A percentile compares a stretch with the other conserved stretches of the same genome.
Conservation (phyloP, 53 echinoderm and acorn worm species). For the Luidia sarsii region DNA sequence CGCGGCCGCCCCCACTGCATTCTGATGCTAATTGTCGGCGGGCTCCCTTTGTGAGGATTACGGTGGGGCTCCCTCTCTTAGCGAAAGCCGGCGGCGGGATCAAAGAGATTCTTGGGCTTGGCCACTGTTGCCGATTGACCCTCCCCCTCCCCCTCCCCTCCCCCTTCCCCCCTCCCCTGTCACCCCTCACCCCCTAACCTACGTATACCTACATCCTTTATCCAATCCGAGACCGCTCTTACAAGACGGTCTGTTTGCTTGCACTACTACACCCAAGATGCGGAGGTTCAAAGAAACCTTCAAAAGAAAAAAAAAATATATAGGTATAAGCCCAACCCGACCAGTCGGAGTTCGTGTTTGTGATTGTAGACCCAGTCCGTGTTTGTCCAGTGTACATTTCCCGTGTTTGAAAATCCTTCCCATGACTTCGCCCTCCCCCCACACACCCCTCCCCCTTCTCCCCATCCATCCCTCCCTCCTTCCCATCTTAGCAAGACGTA, state of each 20-base stretch:
- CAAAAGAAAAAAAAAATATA: too few relatives aligned
- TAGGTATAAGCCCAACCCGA: too few relatives aligned
- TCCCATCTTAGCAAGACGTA: too few relatives aligned
- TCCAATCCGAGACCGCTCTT: too few relatives aligned
- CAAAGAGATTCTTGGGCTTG: slow-evolving; percentile 1
- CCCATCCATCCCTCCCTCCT: too few relatives aligned
- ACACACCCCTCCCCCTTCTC: too few relatives aligned
- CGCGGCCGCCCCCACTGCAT: too few relatives aligned
- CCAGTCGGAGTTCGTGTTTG: neutral
- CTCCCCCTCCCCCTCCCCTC: neutral
- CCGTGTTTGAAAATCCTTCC: slow-evolving; percentile 46
- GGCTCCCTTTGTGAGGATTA: slow-evolving; percentile 18
- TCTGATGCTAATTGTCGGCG: slow-evolving; percentile 2
- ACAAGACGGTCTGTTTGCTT: neutral
- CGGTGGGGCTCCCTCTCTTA: neutral
- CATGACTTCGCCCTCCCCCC: too few relatives aligned
- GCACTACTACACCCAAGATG: neutral
- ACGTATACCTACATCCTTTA: too few relatives aligned
- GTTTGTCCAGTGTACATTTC: slow-evolving; percentile 27
- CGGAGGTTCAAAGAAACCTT: slow-evolving; percentile 6
- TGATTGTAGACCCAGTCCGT: slow-evolving; percentile 19
- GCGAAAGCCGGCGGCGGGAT: neutral
- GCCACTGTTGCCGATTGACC: neutral
- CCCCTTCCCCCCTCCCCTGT: neutral
- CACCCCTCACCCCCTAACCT: too few relatives aligned